Evolutionary conservation across 2,113 vertebrate genomes (phyloP).

Genomic region (Lamprotornis superbus): DNA sequence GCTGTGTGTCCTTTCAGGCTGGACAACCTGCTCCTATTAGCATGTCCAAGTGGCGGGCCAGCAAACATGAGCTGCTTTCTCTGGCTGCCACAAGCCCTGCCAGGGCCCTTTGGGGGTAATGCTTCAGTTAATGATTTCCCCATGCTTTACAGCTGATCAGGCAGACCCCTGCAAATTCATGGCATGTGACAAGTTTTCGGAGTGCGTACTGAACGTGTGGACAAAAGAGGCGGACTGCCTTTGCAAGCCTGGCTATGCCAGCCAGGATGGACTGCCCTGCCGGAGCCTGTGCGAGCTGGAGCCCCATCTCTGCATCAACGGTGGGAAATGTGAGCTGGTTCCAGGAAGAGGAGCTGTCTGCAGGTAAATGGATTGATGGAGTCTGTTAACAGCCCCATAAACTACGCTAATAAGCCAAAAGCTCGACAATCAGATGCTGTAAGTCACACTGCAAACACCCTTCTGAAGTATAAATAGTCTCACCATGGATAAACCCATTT

Average conservation of each 20-base stretch:
- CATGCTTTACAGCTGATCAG: slow-evolving; percentile 80
- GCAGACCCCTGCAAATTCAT: slow-evolving; percentile 88
- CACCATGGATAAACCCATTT: background rate
- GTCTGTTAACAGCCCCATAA: background rate
- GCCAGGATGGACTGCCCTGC: slow-evolving; percentile 74
- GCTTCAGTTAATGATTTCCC: background rate
- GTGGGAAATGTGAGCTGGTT: slow-evolving; percentile 75
- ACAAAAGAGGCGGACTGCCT: slow-evolving; percentile 79
- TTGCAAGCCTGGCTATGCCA: slow-evolving; percentile 77
- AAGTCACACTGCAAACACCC: background rate
- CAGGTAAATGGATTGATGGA: slow-evolving; percentile 72
- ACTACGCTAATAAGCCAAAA: background rate
- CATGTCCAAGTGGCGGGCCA: background rate
- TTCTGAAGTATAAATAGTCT: background rate
- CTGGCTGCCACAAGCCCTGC: background rate
- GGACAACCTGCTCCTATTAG: background rate
- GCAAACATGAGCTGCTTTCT: background rate
- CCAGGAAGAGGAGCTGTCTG: slow-evolving; percentile 79
- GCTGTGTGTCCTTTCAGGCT: background rate
- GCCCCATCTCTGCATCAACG: slow-evolving; percentile 72
- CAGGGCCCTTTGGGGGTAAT: background rate
- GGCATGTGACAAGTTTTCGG: slow-evolving; percentile 82
- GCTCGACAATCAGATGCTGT: background rate
- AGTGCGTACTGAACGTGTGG: slow-evolving; percentile 74
- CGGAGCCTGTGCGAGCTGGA: slow-evolving; percentile 75